Evolutionary conservation across 1,140 invertebrate species (phyloP).

Genomic region (Lucilia cuprina): DNA sequence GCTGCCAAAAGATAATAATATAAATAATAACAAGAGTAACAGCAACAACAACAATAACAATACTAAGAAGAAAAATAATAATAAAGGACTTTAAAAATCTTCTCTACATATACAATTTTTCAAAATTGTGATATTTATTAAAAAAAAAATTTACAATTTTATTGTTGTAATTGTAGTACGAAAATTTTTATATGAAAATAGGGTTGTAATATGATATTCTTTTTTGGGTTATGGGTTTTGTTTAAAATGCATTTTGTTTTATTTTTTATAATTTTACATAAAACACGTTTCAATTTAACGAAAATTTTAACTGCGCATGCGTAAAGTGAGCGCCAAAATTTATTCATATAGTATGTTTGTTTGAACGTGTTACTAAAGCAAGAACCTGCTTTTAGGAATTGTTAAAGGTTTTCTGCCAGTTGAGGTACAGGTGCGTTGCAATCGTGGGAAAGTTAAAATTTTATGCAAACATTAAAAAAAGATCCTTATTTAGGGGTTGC

Average conservation of each 20-base stretch:
- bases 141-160: background rate
- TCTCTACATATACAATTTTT: background rate
- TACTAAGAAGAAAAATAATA: background rate
- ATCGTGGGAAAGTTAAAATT: slow-evolving; percentile 14
- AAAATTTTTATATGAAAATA: background rate
- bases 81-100: background rate
- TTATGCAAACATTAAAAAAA: background rate
- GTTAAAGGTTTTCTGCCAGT: background rate
- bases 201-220: slow-evolving; percentile 2
- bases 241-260: background rate
- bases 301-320: background rate
- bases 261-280: background rate
- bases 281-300: background rate
- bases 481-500: background rate
- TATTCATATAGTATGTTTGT: background rate
- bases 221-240: background rate
- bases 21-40: background rate
- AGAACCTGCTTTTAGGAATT: background rate
- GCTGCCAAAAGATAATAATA: background rate
- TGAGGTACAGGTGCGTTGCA: background rate
- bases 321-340: background rate
- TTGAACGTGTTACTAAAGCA: background rate
- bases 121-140: background rate
- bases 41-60: too few relatives aligned
- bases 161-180: background rate